These are phyloP conservation scores for Furcula furcula DNA, from an alignment of 2,888 invertebrate species.

Conservation along the genomic window DNA sequence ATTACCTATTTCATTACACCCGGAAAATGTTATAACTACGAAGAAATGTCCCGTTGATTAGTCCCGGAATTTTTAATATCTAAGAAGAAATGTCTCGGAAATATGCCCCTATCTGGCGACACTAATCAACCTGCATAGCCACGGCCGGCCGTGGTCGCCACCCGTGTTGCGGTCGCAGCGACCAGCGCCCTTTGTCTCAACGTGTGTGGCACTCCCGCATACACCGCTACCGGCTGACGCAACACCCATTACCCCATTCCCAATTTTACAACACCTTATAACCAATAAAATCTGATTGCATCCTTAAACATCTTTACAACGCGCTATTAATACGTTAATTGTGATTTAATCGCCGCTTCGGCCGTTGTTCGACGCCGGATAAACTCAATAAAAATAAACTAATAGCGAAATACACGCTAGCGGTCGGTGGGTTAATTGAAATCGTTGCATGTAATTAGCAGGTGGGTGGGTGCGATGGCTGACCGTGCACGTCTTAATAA, in stretches of 20 bases:
- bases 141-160: slow-evolving; percentile 33
- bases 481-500: slow-evolving; percentile 73
- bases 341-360: slow-evolving; percentile 43
- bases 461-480: slow-evolving; percentile 64
- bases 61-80: too few species aligned
- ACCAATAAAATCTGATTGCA: slow-evolving; percentile 53
- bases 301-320: slow-evolving; percentile 41
- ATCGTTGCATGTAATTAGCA: slow-evolving; percentile 73
- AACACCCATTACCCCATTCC: slow-evolving; percentile 40
- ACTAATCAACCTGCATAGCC: slow-evolving; percentile 33
- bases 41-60: too few species aligned
- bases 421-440: slow-evolving; percentile 59
- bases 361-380: slow-evolving; percentile 39
- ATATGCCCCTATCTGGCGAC: too few species aligned
- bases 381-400: slow-evolving; percentile 46
- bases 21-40: too few species aligned
- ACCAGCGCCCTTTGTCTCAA: slow-evolving; percentile 29
- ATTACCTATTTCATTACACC: too few species aligned
- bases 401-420: slow-evolving; percentile 40
- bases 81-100: too few species aligned
- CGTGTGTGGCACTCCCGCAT: slow-evolving; percentile 50
- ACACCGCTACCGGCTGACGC: slow-evolving; percentile 25
- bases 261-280: slow-evolving; percentile 49
- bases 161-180: slow-evolving; percentile 48
- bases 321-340: slow-evolving; percentile 47